Percentiles rank a stretch among this genome's conserved stretches.
These are phyloP conservation scores for Caenorhabditis sp. DNA, from an alignment of 2,888 invertebrate species.

Conservation along the genomic window DNA sequence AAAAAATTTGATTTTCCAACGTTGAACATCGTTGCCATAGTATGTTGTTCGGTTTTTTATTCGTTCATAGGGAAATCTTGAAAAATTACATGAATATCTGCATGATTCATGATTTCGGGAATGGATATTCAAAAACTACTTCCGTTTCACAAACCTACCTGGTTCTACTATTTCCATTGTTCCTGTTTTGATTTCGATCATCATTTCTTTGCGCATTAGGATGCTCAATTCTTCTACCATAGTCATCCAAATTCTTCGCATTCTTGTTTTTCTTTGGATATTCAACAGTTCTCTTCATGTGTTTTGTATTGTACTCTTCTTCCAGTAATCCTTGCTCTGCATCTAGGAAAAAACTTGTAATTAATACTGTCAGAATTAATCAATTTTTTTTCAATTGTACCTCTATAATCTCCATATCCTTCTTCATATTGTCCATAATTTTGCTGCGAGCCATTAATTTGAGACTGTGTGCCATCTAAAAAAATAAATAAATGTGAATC, in stretches of 20 bases:
- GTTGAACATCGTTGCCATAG: slow-evolving; percentile 41
- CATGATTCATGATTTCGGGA: too few relatives aligned
- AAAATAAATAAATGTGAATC: not conserved
- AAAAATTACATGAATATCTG: too few relatives aligned
- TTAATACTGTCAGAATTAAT: not conserved
- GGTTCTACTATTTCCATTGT: not conserved
- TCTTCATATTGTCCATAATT: slow-evolving; percentile 1
- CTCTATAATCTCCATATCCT: not conserved
- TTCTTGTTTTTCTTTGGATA: slow-evolving; percentile 13
- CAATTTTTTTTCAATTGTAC: not conserved
- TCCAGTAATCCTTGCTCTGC: slow-evolving; percentile 30
- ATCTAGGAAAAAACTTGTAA: slow-evolving; percentile 12
- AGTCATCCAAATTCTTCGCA: not conserved
- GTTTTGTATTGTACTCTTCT: slow-evolving; percentile 26
- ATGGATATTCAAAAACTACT: too few relatives aligned
- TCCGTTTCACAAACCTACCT: not conserved
- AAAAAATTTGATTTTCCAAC: slow-evolving; percentile 48
- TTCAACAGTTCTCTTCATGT: slow-evolving; percentile 23
- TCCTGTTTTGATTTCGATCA: not conserved
- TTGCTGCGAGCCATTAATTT: not conserved
- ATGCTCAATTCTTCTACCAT: not conserved
- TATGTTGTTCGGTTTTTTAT: slow-evolving; percentile 47
- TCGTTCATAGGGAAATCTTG: not conserved
- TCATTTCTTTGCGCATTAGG: not conserved
- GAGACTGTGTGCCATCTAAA: not conserved